These are phyloP conservation scores for Himalopsyche kuldschensis DNA, from an alignment of 2,888 invertebrate species.

Conservation along the genomic window DNA sequence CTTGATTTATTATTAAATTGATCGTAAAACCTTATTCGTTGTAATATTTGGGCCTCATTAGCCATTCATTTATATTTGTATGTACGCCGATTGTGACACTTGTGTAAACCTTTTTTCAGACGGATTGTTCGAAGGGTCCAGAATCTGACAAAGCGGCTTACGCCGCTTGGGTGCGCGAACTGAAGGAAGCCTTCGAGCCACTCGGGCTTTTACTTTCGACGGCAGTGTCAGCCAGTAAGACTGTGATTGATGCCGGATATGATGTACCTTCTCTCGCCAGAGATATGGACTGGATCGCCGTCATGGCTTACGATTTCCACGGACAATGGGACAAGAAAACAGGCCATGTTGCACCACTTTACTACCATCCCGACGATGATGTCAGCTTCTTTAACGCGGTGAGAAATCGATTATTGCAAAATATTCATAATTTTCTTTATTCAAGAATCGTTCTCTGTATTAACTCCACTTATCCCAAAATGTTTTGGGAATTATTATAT, in stretches of 20 bases:
- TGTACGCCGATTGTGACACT: background rate
- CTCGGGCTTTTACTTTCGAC: conserved; percentile 74
- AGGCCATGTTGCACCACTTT: conserved; percentile 86
- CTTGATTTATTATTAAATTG: too few relatives aligned
- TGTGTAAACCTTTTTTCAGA: conserved; percentile 53
- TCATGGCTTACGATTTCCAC: conserved; percentile 91
- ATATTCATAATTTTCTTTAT: too few relatives aligned
- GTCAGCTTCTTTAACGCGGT: conserved; percentile 82
- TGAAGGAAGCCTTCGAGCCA: conserved; percentile 68
- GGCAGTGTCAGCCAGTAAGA: conserved; percentile 86
- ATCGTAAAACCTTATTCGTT: too few relatives aligned
- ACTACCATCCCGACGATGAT: conserved; percentile 80
- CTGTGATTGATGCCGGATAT: conserved; percentile 83
- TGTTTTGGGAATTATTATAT: too few relatives aligned
- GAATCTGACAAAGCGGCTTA: conserved; percentile 82
- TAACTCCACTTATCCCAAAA: too few relatives aligned
- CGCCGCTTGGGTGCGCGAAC: conserved; percentile 71
- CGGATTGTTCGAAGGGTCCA: conserved; percentile 83
- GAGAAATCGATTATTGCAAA: conserved; percentile 44
- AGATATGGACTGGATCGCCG: conserved; percentile 86
- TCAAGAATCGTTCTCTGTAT: too few relatives aligned
- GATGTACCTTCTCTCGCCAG: conserved; percentile 75
- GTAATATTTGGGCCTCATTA: too few relatives aligned
- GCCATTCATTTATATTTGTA: too few relatives aligned
- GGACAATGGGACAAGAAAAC: conserved; percentile 92